Percentiles rank a stretch among this genome's conserved stretches.
These are phyloP conservation scores for Hydropotes inermis DNA, from an alignment of 2,113 vertebrate species.

Conservation along the genomic window DNA sequence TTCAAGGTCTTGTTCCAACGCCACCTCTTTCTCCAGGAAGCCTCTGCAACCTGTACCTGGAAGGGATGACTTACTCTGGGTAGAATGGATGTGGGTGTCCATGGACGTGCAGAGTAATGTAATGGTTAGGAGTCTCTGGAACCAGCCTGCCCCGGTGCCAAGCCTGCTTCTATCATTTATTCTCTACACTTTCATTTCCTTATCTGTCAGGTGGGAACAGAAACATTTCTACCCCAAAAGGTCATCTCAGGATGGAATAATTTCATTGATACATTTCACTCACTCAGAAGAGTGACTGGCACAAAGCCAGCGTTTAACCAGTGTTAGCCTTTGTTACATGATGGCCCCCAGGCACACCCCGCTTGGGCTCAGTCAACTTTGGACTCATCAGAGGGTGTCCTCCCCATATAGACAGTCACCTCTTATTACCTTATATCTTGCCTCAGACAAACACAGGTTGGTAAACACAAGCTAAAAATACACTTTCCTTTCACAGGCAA, in stretches of 20 bases:
- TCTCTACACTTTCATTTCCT: not conserved
- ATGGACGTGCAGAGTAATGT: fast-evolving
- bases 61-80: not conserved
- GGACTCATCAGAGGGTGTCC: not conserved
- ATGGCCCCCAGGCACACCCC: not conserved
- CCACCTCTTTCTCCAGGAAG: not conserved
- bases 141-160: not conserved
- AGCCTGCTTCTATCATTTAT: not conserved
- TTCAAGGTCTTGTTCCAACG: not conserved
- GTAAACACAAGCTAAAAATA: not conserved
- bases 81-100: not conserved
- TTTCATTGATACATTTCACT: not conserved
- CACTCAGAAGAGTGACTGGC: not conserved
- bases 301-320: not conserved
- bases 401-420: not conserved
- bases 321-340: not conserved
- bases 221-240: not conserved
- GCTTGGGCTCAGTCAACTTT: not conserved
- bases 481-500: not conserved
- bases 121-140: not conserved
- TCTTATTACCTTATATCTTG: not conserved
- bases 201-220: not conserved
- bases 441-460: not conserved
- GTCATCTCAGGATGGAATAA: not conserved
- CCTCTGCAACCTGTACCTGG: fast-evolving